phyloP scores from a whole-genome alignment of 1,140 invertebrate species.

The Drosophila teissieri region DNA sequence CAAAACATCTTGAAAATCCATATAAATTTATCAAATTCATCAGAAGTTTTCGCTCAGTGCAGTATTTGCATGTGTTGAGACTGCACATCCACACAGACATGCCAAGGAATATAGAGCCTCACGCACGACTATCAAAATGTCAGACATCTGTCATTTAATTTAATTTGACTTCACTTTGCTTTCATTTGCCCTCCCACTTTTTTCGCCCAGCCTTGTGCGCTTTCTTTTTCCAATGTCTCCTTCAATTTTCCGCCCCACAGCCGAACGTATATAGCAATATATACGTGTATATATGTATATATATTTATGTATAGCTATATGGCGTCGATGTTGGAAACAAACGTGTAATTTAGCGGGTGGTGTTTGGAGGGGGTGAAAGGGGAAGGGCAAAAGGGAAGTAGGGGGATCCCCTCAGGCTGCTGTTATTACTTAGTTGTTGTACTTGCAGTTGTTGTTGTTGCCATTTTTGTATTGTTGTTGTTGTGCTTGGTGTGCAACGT shows the following conservation, averaged over 20 bases:
- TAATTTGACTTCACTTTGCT: slow-evolving; percentile 82
- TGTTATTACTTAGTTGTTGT: slow-evolving; percentile 59
- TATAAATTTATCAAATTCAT: too few species aligned
- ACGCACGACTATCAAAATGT: slow-evolving; percentile 77
- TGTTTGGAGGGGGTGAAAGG: slow-evolving; percentile 4
- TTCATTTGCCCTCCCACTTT: slow-evolving; percentile 65
- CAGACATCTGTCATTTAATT: slow-evolving; percentile 83
- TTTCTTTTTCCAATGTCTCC: slow-evolving; percentile 14
- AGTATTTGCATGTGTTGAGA: slow-evolving; percentile 65
- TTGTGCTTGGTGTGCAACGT: slow-evolving; percentile 40
- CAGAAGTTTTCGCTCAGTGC: slow-evolving; percentile 12
- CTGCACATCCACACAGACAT: slow-evolving; percentile 26
- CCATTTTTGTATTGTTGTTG: slow-evolving; percentile 20
- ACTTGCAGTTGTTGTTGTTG: slow-evolving; percentile 19
- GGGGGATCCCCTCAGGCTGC: slow-evolving; percentile 26
- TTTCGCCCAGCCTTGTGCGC: slow-evolving; percentile 13
- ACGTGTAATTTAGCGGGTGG: slow-evolving; percentile 70
- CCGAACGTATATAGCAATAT: slow-evolving; percentile 17
- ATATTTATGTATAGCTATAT: slow-evolving; percentile 17
- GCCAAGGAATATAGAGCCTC: slow-evolving; percentile 30
- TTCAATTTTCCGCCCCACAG: slow-evolving; percentile 26
- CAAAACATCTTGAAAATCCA: too few species aligned
- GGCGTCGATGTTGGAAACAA: slow-evolving; percentile 65
- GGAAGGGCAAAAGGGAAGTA: not conserved
- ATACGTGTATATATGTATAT: slow-evolving; percentile 11